Base-by-base conservation (phyloP, 2,113 vertebrate species). In the Mastomys coucha region DNA sequence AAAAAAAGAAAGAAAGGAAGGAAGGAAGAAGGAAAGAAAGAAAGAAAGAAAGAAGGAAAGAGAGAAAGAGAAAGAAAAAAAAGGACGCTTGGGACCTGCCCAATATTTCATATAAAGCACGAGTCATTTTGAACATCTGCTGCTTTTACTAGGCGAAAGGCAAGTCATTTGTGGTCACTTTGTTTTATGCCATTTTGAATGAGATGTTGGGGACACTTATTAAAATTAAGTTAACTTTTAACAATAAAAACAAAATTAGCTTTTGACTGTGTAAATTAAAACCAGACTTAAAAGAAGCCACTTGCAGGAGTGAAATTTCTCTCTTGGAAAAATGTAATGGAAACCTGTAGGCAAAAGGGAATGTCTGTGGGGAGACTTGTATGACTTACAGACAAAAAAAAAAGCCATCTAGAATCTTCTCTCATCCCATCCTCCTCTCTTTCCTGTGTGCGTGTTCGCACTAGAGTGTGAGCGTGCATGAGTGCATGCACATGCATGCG, bases 81-180 rank as follows among this genome's bases (percentile, higher is more conserved):
- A 69, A 36, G 5, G 26, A 92, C 70, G 2, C 72, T 76, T 28
- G 45, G 70, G 51, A 7, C 36, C 19, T 86, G n/a, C 81, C 58
- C 86, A 72, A 87, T 36, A 67, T 77, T 73, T 89, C 42, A 13
- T 10, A 24, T 42, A 96, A 77, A 72, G 76, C 88, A 22, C 8
- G 90, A 82, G 31, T 10, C 7, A 10, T 91, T 94, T 94, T 78
- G 39, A 86, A 96, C 16, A 93, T 70, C 65, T 89, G 65, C 42
- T 85, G 22, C 39, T 96, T 96, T 96, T 96, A 63, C 70, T 88
- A n/a, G 77, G 65, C 84, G 93, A 95, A 90, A 90, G 10, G 36
- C 72, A 93, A 89, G 49, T 73, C 36, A 72, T 82, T 91, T 67
- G 60, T 49, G 42, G 90, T 86, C 86, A 84, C 65, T 94, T 95